Evolutionary conservation across 2,797 vertebrate genomes (phyloP).

Genomic region (Periophthalmus magnuspinnatus): DNA sequence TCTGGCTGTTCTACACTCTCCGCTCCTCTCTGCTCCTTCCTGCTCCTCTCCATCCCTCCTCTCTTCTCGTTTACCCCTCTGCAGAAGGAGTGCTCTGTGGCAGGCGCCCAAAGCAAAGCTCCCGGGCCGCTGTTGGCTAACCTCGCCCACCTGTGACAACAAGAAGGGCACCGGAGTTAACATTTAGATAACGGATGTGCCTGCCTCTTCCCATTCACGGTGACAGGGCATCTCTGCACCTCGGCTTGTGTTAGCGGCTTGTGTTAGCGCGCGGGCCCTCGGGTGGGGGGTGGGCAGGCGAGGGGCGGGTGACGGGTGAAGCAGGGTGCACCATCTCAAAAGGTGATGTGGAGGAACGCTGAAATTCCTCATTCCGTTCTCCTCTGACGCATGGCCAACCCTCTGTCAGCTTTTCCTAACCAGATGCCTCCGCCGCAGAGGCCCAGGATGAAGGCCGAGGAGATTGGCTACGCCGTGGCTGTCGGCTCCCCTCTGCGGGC

Average conservation of each 20-base stretch:
- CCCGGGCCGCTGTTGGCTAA: constrained; percentile 65
- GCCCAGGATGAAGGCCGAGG: constrained; percentile 72
- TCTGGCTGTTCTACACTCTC: too few relatives aligned
- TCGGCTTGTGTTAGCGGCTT: constrained; percentile 36
- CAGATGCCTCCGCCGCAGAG: constrained; percentile 76
- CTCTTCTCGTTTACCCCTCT: not conserved
- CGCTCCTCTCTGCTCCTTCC: too few relatives aligned
- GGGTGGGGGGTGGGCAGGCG: not conserved
- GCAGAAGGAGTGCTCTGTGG: constrained; percentile 30
- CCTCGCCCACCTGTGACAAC: constrained; percentile 74
- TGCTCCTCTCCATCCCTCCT: not conserved
- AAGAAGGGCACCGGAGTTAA: constrained; percentile 78
- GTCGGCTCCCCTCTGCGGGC: constrained; percentile 76
- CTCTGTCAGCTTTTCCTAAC: constrained; percentile 82
- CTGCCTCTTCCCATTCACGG: constrained; percentile 71
- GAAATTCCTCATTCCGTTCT: constrained; percentile 80
- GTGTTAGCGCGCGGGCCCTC: constrained; percentile 8
- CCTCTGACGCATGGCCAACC: constrained; percentile 81
- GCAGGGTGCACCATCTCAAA: constrained; percentile 53
- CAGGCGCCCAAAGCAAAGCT: constrained; percentile 63
- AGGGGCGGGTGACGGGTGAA: not conserved
- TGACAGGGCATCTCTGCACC: constrained; percentile 72
- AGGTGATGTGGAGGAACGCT: constrained; percentile 72
- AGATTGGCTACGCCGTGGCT: constrained; percentile 82
- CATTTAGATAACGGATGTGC: constrained; percentile 83